Percentiles rank a stretch among this genome's conserved stretches.
Evolutionary conservation across 2,888 invertebrate species (phyloP).

Genomic region (Crocallis elinguaria): DNA sequence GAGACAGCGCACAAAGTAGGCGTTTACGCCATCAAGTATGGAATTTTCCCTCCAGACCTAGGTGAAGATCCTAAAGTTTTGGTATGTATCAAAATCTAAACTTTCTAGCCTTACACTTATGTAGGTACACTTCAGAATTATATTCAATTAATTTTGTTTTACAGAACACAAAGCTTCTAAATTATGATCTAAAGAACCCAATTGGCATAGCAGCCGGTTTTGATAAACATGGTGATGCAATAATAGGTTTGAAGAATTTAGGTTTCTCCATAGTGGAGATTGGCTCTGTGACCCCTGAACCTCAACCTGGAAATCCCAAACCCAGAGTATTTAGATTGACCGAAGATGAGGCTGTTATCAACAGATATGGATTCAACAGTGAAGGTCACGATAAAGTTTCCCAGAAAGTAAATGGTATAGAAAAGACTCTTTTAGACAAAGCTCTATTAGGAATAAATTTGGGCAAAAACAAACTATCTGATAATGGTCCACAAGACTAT

Average conservation of each 20-base stretch:
- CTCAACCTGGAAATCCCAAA: constrained; percentile 96
- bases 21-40: constrained; percentile 90
- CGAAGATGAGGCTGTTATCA: constrained; percentile 95
- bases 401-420: constrained; percentile 86
- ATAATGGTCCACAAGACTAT: constrained; percentile 91
- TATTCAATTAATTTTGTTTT: constrained; percentile 40
- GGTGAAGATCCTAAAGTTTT: constrained; percentile 86
- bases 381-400: constrained; percentile 93
- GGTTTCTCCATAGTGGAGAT: constrained; percentile 99
- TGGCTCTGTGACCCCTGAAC: constrained; percentile 96
- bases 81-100: no score
- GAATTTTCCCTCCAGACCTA: constrained; percentile 86
- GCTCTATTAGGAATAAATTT: constrained; percentile 96
- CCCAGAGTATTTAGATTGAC: constrained; percentile 96
- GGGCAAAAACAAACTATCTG: constrained; percentile 96
- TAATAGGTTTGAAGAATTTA: constrained; percentile 90
- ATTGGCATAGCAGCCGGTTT: constrained; percentile 99
- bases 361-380: constrained; percentile 96
- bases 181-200: constrained; percentile 92
- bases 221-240: constrained; percentile 98
- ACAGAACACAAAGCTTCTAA: constrained; percentile 89
- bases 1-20: constrained; percentile 94
- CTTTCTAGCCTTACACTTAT: no score
- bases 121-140: neutral
- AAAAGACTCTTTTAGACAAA: constrained; percentile 77